These are phyloP conservation scores for Nemoura dubitans DNA, from an alignment of 2,888 invertebrate genomes.

Conservation along the genomic window DNA sequence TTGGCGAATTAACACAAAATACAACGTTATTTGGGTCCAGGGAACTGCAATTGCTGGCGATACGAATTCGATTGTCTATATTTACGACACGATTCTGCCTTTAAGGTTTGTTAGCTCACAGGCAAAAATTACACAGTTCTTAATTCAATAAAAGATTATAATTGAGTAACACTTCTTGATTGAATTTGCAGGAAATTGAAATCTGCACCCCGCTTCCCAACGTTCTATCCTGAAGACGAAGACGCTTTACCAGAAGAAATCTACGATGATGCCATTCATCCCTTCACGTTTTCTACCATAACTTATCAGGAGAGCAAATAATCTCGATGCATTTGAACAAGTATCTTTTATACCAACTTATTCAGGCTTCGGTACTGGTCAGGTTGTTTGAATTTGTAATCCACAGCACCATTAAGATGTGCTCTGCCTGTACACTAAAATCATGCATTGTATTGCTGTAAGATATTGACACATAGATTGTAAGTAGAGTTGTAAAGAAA, in stretches of 20 bases:
- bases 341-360: not conserved
- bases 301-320: constrained; percentile 65
- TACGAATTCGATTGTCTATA: constrained; percentile 78
- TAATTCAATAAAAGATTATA: constrained; percentile 2
- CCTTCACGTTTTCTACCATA: constrained; percentile 77
- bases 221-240: constrained; percentile 71
- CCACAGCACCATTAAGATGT: no score
- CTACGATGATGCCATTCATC: constrained; percentile 78
- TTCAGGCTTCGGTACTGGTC: no score
- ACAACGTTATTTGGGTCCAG: constrained; percentile 89
- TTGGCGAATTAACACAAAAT: constrained; percentile 91
- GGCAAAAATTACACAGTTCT: not conserved
- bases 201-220: constrained; percentile 76
- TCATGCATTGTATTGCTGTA: no score
- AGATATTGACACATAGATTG: no score
- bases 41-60: constrained; percentile 86
- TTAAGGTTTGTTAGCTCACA: constrained; percentile 61
- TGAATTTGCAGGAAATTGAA: constrained; percentile 52
- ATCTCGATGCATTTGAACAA: not conserved
- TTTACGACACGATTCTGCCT: constrained; percentile 82
- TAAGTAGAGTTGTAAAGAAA: no score
- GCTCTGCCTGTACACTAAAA: no score
- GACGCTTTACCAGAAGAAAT: constrained; percentile 74
- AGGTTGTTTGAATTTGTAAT: no score
- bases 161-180: no score